Base-by-base conservation (phyloP, 2,113 vertebrate genomes). In the Scopus umbretta region DNA sequence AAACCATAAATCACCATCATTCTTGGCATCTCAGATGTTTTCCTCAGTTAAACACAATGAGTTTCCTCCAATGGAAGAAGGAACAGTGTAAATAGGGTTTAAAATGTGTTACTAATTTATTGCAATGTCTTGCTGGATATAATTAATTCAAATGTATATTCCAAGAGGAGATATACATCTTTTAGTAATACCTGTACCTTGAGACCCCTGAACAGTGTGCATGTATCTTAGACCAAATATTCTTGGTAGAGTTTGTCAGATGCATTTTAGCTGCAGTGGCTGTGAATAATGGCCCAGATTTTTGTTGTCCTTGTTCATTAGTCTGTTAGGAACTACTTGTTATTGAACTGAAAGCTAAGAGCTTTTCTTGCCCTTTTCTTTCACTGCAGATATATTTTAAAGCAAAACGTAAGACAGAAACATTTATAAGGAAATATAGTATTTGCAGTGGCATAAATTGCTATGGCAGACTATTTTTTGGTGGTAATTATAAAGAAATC, bases 81-180 rank as follows among this genome's bases (percentile, higher is more conserved):
- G 27, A 94, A 82, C n/a, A 75, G 36, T 53, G 73, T 66, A 88
- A 94, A 81, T n/a, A 86, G 12, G 50, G 45, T 76, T 85, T 45
- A 87, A 89, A 97, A 95, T 85, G 26, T 79, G 73, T 92, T 85
- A 74, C 40, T 85, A 81, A 92, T 94, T 91, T 94, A 80, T 68
- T 79, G 40, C 19, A 87, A 85, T 17, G 20, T 61, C 40, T 79
- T 75, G 9, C 65, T 92, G 40, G 10, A 40, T 89, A 38, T 16
- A 61, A 91, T 87, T 62, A 87, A 58, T 82, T 76, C 29, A 42
- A 53, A 62, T 32, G 2, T 72, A 26, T 85, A 61, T 83, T 94
- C 42, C 27, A 66, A 45, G 4, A 76, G 30, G 53, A 85, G 27
- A 53, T 10, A 58, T 21, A 56, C 4, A 23, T 61, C 21, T 72